Evolutionary conservation across 2,888 invertebrate species (phyloP), one percentile per base, ranked within the genome.

Genomic region (Lithophane ornitopus): DNA sequence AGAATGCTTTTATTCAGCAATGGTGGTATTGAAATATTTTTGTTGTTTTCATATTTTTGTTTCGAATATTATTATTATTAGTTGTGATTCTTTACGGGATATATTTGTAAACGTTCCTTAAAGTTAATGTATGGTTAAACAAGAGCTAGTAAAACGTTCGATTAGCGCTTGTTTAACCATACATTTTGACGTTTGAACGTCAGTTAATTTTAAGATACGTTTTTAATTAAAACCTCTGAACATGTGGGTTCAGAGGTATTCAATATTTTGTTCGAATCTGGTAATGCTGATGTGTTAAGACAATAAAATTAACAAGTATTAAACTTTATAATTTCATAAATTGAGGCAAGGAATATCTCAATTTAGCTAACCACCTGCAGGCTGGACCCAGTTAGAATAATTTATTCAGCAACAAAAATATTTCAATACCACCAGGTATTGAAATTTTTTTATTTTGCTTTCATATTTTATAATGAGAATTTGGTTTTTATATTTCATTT

Each of bases 281-380:
- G n/a, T n/a, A 3, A n/a, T 54, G 54, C n/a, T 22, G 54, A 52
- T 52, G 2, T 52, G 1, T 52, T 52, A 22, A 22, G 49, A 49
- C 22, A 49, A 22, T 49, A 52, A 22, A 52, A 52, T 52, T 22
- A 22, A 22, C 22, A 22, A 49, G 22, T 22, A 52, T 22, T 1
- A 22, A 52, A n/a, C 12, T 54, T 12, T 12, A 56, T 54, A 12
- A n/a, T 26, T 26, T 28, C 16, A 28, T 58, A 19, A 58, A 0
- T 46, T 16, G 88, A 81, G 83, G 91, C 94, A 94, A 94, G 94
- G 94, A 94, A 94, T 94, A 94, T 93, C 94, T 94, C 94, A 94
- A 94, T 94, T 94, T 92, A 92, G 88, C 89, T 87, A 91, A 87
- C 94, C 93, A 93, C 93, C 93, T 93, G 93, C 92, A 88, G 80